These are phyloP conservation scores for Anguilla megastoma DNA, from an alignment of 2,797 vertebrate species.

Conservation along the genomic window DNA sequence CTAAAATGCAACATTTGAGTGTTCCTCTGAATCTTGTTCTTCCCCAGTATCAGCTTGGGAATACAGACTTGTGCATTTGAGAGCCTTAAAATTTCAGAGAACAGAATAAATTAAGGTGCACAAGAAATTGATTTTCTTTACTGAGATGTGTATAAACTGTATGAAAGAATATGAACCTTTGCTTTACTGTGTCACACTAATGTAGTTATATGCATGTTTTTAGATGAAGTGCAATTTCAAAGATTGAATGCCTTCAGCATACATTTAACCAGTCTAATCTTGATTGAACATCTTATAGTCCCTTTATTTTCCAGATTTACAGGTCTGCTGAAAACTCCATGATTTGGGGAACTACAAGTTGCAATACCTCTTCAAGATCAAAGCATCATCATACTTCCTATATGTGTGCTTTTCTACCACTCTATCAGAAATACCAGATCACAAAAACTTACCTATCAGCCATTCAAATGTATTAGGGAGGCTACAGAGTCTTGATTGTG, in stretches of 20 bases:
- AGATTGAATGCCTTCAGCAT: neutral
- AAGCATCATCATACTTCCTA: neutral
- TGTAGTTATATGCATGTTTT: neutral
- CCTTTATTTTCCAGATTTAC: neutral
- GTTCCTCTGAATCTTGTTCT: neutral
- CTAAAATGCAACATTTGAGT: slow-evolving; percentile 5
- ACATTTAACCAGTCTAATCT: neutral
- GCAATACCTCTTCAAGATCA: neutral
- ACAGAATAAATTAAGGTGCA: neutral
- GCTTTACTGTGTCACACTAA: neutral
- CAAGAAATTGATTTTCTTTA: neutral
- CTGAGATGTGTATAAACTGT: neutral
- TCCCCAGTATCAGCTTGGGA: neutral
- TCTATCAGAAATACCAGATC: neutral
- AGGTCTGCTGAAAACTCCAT: neutral
- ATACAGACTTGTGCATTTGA: neutral
- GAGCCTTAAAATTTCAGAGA: neutral
- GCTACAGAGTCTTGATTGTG: neutral
- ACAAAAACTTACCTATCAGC: neutral
- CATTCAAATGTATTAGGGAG: neutral
- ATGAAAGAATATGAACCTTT: neutral
- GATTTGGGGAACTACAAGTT: neutral
- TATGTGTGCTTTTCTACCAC: neutral
- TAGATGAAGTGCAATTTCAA: neutral
- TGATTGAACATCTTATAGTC: neutral